These are phyloP conservation scores for Anser cygnoides DNA, from an alignment of 2,113 vertebrate genomes.

Conservation along the genomic window DNA sequence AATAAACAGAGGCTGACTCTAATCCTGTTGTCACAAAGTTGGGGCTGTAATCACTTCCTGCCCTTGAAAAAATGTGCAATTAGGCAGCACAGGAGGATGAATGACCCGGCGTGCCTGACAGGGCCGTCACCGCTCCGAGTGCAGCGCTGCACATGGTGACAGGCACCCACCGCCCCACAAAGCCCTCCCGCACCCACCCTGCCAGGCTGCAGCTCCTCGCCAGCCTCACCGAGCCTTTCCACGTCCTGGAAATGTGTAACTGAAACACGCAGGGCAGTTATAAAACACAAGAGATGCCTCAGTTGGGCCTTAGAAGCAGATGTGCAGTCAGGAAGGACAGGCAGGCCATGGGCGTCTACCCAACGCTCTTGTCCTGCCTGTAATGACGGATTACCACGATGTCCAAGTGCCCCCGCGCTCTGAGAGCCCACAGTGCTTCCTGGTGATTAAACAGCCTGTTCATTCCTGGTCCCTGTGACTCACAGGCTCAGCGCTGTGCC, in stretches of 20 bases:
- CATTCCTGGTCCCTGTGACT: not conserved
- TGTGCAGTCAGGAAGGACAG: not conserved
- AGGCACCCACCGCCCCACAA: not conserved
- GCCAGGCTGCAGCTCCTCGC: not conserved
- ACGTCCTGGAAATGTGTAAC: fast-evolving
- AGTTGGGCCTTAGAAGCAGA: not conserved
- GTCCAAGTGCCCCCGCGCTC: not conserved
- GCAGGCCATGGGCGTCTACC: not conserved
- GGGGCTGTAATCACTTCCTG: not conserved
- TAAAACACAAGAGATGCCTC: not conserved
- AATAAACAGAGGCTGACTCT: not conserved
- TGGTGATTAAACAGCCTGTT: not conserved
- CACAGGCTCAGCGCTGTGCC: fast-evolving
- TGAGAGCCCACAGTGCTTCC: not conserved
- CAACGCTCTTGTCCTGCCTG: not conserved
- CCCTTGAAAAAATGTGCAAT: not conserved
- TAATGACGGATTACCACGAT: fast-evolving
- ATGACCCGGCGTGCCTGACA: not conserved
- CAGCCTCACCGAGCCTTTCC: not conserved
- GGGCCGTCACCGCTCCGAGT: not conserved
- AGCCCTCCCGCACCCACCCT: fast-evolving
- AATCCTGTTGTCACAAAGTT: not conserved
- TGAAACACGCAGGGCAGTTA: not conserved
- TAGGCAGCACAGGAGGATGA: not conserved
- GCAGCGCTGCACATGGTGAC: not conserved